Evolutionary conservation across 2,113 vertebrate species (phyloP), one percentile per base, ranked within the genome.

Genomic region (Patagioenas fasciata): DNA sequence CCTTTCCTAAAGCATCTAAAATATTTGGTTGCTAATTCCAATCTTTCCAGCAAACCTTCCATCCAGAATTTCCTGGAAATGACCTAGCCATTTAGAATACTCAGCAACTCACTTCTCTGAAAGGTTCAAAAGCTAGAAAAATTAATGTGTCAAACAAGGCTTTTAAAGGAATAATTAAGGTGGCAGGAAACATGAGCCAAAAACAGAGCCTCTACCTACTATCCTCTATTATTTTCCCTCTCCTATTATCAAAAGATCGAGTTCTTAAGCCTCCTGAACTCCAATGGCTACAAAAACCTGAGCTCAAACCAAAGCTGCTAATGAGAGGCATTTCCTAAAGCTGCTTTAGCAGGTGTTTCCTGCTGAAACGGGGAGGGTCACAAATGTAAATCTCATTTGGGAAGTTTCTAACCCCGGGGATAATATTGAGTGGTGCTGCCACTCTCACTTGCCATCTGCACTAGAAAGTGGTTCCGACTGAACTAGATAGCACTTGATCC

Each of bases 381-480:
- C 44, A 5, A 94, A 97, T 81, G 91, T 81, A 96, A 97, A 96
- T 95, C 97, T 98, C 96, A 93, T 97, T 98, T 98, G 95, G 96
- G 96, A 98, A 96, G 93, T 97, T 95, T 91, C 53, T 58, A 96
- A 97, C 97, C 95, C 96, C 34, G 56, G 92, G 96, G 97, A 97
- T 90, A 97, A 96, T 96, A 95, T 94, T 97, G 95, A 91, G 93
- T 60, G 79, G 87, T 16, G 61, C 96, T 89, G 90, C 94, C 96
- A 96, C 93, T 93, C 92, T 95, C 70, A 3, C 84, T 47, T 89
- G 95, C 97, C 97, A 97, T 98, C 97, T 98, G 98, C 86, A 96
- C 95, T 82, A 91, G 89, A 91, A 94, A 95, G 91, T 60, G 17
- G 89, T 81, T 95, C 94, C 67, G 47, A 12, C 94, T 97, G 96